A percentile compares a stretch with the other conserved stretches of the same genome.
phyloP scores from a whole-genome alignment of 2,888 invertebrate species.

The Drosophila leonis region DNA sequence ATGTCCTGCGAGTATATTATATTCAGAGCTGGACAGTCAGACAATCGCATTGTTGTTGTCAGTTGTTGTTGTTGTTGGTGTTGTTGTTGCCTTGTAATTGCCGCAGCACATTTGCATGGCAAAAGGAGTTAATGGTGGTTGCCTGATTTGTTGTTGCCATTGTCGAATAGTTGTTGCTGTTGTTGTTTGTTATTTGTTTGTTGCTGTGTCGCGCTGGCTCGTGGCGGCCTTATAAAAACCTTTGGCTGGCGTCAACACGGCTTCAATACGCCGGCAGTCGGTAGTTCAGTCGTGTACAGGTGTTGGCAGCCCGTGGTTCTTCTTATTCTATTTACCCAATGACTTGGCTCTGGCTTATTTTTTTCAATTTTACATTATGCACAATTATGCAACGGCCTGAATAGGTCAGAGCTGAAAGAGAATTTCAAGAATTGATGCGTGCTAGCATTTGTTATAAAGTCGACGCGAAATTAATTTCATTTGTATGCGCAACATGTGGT shows the following conservation, averaged over 20 bases:
- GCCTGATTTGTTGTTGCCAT: conserved; percentile 65
- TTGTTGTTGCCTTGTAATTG: conserved; percentile 61
- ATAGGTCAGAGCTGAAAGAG: conserved; percentile 2
- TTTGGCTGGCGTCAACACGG: conserved; percentile 61
- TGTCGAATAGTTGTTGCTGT: conserved; percentile 37
- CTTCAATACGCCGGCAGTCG: conserved; percentile 82
- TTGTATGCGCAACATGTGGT: conserved; percentile 71
- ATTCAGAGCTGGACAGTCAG: conserved; percentile 38
- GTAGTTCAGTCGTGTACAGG: conserved; percentile 60
- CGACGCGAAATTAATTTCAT: conserved; percentile 10
- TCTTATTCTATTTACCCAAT: conserved; percentile 19
- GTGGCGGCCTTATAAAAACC: conserved; percentile 78
- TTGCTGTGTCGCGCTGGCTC: conserved; percentile 57
- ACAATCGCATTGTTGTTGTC: conserved; percentile 34
- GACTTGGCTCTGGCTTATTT: conserved; percentile 22
- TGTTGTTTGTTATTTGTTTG: conserved; percentile 63
- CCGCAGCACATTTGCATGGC: conserved; percentile 78
- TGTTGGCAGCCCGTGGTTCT: conserved; percentile 32
- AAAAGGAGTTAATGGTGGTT: conserved; percentile 79
- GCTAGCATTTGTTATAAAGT: neutral
- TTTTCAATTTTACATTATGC: conserved; percentile 31
- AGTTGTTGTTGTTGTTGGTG: conserved; percentile 22
- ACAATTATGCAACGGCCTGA: conserved; percentile 63
- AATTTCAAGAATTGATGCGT: conserved; percentile 7
- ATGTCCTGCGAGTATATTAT: conserved; percentile 25